A percentile compares a stretch with the other conserved stretches of the same genome.
Conservation (phyloP, 1,140 invertebrate species). For the Trichomalopsis sarcophagae region DNA sequence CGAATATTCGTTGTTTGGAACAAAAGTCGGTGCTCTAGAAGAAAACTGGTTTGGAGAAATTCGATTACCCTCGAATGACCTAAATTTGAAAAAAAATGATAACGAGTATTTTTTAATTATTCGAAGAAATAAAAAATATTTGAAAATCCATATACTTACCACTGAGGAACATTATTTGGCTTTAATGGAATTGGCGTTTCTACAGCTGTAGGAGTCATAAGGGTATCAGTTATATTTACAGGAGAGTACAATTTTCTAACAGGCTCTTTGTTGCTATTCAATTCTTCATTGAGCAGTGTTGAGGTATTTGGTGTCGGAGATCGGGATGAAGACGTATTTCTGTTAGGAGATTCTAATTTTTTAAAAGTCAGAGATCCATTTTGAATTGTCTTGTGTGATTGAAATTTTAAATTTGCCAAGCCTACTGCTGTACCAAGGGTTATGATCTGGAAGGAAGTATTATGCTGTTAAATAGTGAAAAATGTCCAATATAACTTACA, state of each 20-base stretch:
- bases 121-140: background rate
- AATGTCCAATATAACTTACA: background rate
- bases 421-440: slow-evolving; percentile 55
- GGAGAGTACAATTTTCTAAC: slow-evolving; percentile 49
- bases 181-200: slow-evolving; percentile 58
- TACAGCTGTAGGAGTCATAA: slow-evolving; percentile 39
- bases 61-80: background rate
- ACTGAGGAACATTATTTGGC: slow-evolving; percentile 46
- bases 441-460: slow-evolving; percentile 38
- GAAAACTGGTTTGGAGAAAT: background rate
- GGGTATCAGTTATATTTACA: slow-evolving; percentile 56
- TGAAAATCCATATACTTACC: slow-evolving; percentile 54
- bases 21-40: background rate
- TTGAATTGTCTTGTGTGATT: slow-evolving; percentile 50
- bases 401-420: slow-evolving; percentile 63
- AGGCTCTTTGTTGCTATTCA: slow-evolving; percentile 18
- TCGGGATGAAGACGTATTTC: background rate
- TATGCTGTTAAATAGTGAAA: background rate
- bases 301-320: slow-evolving; percentile 21
- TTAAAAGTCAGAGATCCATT: slow-evolving; percentile 57
- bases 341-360: slow-evolving; percentile 54
- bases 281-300: slow-evolving; percentile 8
- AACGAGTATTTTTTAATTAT: slow-evolving; percentile 5
- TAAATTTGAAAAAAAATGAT: background rate
- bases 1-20: background rate